Evolutionary conservation across 2,888 invertebrate species (phyloP).

Genomic region (Athetis lepigone): DNA sequence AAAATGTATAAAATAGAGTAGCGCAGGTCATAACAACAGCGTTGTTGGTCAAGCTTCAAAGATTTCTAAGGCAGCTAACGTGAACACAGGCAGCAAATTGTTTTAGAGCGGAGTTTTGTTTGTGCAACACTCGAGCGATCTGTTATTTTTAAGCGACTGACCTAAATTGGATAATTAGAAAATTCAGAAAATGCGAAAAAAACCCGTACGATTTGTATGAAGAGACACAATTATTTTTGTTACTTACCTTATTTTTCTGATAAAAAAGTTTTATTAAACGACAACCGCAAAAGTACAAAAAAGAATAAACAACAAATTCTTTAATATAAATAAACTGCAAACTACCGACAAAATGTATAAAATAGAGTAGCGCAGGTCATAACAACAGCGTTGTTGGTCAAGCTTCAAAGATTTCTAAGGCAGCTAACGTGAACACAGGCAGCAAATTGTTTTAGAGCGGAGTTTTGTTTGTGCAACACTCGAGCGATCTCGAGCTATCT

Average conservation of each 20-base stretch:
- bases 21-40: slow-evolving; percentile 20
- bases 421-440: slow-evolving; percentile 57
- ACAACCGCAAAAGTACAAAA: too few species aligned
- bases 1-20: slow-evolving; percentile 2
- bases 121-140: slow-evolving; percentile 68
- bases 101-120: slow-evolving; percentile 69
- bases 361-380: slow-evolving; percentile 7
- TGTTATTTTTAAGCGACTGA: too few species aligned
- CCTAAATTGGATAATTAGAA: too few species aligned
- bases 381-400: slow-evolving; percentile 42
- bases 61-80: slow-evolving; percentile 54
- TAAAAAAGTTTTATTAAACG: too few species aligned
- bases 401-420: slow-evolving; percentile 56
- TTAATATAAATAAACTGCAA: too few species aligned
- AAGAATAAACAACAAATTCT: too few species aligned
- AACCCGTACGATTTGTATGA: too few species aligned
- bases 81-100: slow-evolving; percentile 67
- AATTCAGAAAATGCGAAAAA: too few species aligned
- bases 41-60: slow-evolving; percentile 52
- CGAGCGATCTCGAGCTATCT: slow-evolving; percentile 64
- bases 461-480: slow-evolving; percentile 70
- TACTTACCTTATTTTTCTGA: too few species aligned
- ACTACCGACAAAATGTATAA: too few species aligned
- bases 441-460: slow-evolving; percentile 71
- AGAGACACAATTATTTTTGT: too few species aligned